phyloP scores from a whole-genome alignment of 2,113 vertebrate genomes.

The Pterocles burchelli region DNA sequence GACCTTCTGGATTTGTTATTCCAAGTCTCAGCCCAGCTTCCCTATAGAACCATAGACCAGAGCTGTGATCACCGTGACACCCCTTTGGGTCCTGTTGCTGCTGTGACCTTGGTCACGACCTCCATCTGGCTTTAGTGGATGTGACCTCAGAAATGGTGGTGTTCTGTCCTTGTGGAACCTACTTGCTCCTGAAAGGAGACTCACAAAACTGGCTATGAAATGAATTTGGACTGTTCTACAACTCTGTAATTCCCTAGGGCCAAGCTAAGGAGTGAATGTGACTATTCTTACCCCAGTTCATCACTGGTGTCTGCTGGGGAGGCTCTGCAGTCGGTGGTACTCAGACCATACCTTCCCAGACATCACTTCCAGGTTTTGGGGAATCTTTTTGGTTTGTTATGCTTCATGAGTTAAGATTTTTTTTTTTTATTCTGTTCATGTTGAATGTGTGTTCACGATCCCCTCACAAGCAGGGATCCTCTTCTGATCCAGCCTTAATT shows the following conservation, averaged over 20 bases:
- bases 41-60: neutral
- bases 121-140: neutral
- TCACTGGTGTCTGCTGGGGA: neutral
- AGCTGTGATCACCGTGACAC: neutral
- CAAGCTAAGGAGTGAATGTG: neutral
- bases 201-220: neutral
- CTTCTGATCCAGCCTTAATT: neutral
- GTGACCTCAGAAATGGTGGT: neutral
- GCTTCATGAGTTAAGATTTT: neutral
- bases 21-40: neutral
- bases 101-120: neutral
- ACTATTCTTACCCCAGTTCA: neutral
- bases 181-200: neutral
- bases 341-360: neutral
- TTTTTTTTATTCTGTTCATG: neutral
- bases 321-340: neutral
- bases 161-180: neutral
- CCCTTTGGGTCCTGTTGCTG: neutral
- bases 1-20: neutral
- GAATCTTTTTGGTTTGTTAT: neutral
- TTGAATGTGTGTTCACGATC: fast-evolving
- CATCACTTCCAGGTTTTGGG: neutral
- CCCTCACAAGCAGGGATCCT: neutral
- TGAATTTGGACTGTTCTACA: neutral
- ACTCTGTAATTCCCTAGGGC: neutral